Percentiles rank a stretch among this genome's conserved stretches.
phyloP scores from a whole-genome alignment of 2,113 vertebrate genomes.

The Silurus meridionalis region DNA sequence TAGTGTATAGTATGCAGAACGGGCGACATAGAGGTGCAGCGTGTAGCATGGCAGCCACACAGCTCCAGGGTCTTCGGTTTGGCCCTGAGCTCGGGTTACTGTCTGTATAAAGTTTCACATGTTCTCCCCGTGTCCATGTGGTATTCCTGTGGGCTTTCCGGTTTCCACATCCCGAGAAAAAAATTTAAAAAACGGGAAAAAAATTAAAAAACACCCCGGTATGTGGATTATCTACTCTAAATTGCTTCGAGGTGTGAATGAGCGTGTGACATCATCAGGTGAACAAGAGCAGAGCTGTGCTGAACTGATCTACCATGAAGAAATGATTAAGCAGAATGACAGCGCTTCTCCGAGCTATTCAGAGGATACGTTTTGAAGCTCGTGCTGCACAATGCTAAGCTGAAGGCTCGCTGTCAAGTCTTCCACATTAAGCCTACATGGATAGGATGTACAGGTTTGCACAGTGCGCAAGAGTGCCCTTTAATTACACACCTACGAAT shows the following conservation, averaged over 20 bases:
- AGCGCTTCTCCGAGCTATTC: constrained; percentile 44
- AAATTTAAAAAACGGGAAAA: no score
- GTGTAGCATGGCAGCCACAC: not conserved
- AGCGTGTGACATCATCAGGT: not conserved
- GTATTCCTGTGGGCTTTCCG: not conserved
- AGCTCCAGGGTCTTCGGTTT: not conserved
- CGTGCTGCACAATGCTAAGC: constrained; percentile 33
- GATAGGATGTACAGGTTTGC: constrained; percentile 66
- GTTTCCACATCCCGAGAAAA: not conserved
- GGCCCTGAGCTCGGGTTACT: not conserved
- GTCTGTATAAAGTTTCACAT: not conserved
- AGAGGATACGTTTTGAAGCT: not conserved
- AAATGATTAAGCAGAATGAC: constrained; percentile 54
- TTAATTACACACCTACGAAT: constrained; percentile 70
- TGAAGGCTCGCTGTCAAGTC: constrained; percentile 74
- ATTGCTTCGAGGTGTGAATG: not conserved
- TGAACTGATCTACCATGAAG: constrained; percentile 43
- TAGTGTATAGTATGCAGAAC: not conserved
- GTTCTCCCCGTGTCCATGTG: not conserved
- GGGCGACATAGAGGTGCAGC: not conserved
- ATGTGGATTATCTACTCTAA: not conserved
- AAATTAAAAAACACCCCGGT: not conserved
- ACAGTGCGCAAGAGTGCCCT: constrained; percentile 66
- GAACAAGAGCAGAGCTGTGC: constrained; percentile 15
- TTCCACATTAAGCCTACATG: constrained; percentile 69